These are phyloP conservation scores for Amphiura filiformis DNA, from an alignment of 35 echinoderm and acorn worm genomes.

Conservation along the genomic window DNA sequence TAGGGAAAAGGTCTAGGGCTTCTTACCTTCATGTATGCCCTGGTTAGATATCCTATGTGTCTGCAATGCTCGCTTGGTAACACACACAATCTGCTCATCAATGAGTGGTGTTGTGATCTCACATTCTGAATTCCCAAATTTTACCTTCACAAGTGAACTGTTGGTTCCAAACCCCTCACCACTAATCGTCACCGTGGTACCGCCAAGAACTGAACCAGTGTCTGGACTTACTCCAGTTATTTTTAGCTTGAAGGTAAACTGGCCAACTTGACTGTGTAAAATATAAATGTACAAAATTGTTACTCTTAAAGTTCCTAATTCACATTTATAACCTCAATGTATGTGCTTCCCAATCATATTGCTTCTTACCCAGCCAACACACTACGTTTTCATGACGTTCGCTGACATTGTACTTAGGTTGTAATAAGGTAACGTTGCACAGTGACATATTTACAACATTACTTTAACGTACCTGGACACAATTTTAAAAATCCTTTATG, in stretches of 20 bases:
- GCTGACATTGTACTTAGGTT: too few species aligned
- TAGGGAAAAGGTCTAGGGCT: too few species aligned
- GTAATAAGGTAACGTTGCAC: too few species aligned
- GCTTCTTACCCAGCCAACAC: too few species aligned
- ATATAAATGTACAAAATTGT: background rate
- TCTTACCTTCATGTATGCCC: conserved; percentile 61
- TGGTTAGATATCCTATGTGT: conserved; percentile 45
- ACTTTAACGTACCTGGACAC: too few species aligned
- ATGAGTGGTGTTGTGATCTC: conserved; percentile 13
- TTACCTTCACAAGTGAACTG: conserved; percentile 7
- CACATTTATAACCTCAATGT: too few species aligned
- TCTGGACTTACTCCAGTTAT: conserved; percentile 40
- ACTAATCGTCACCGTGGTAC: conserved; percentile 46
- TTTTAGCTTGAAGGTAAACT: conserved; percentile 32
- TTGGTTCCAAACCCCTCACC: conserved; percentile 58
- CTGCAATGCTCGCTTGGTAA: background rate
- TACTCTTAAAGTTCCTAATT: background rate
- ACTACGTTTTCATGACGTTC: too few species aligned
- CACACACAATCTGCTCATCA: conserved; percentile 4
- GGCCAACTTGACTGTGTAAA: background rate
- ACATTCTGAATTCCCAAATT: conserved; percentile 27
- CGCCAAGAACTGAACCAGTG: conserved; percentile 49
- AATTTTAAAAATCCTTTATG: too few species aligned
- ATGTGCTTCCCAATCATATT: too few species aligned
- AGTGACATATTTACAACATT: too few species aligned